A percentile compares a stretch with the other conserved stretches of the same genome.
These are phyloP conservation scores for Drosophila antonietae DNA, from an alignment of 2,888 invertebrate species.

Conservation along the genomic window DNA sequence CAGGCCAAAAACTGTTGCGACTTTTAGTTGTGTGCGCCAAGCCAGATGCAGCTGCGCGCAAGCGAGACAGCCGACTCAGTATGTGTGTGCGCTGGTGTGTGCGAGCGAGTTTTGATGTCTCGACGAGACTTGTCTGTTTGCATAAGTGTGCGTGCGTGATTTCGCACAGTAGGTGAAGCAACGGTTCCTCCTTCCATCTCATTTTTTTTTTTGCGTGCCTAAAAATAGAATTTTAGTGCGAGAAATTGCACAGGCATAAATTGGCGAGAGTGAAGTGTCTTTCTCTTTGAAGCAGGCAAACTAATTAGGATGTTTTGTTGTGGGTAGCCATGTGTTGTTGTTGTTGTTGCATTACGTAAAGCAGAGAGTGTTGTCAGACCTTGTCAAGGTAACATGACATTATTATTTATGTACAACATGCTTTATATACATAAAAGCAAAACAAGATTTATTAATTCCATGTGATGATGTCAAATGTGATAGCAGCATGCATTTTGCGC, in stretches of 20 bases:
- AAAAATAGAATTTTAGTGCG: conserved; percentile 28
- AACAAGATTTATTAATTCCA: too few relatives aligned
- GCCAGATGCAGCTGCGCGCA: background rate
- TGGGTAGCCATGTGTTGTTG: background rate
- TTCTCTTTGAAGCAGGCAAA: background rate
- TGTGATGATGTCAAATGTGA: background rate
- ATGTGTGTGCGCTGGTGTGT: background rate
- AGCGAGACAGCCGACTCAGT: background rate
- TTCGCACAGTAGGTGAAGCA: conserved; percentile 34
- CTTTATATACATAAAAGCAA: background rate
- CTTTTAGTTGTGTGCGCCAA: conserved; percentile 5
- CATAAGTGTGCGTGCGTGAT: conserved; percentile 65
- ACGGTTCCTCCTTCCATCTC: background rate
- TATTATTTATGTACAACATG: background rate
- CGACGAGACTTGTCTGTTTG: conserved; percentile 40
- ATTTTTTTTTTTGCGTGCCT: background rate
- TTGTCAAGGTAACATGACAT: background rate
- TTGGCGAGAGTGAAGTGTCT: conserved; percentile 5
- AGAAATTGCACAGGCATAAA: conserved; percentile 3
- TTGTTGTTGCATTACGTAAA: background rate
- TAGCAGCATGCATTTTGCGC: background rate
- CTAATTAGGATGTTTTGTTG: conserved; percentile 19
- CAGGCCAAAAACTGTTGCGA: conserved; percentile 37
- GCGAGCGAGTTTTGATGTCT: conserved; percentile 44
- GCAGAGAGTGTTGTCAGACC: background rate